Evolutionary conservation across 2,888 invertebrate species (phyloP).

Genomic region (Idaea straminata): DNA sequence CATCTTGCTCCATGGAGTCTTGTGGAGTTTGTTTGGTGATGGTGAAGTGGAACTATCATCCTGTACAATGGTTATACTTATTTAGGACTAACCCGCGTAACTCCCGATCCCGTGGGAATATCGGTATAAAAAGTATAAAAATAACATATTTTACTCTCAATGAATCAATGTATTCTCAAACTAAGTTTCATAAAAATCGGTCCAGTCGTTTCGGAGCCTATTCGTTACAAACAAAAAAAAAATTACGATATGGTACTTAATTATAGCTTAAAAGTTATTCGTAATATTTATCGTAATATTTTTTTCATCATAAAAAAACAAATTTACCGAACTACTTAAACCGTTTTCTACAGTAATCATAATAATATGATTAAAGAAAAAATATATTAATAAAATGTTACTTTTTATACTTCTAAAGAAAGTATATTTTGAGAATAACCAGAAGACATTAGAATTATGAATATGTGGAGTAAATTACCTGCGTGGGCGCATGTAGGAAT

Average conservation of each 20-base stretch:
- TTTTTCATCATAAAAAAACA: not conserved
- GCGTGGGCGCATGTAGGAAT: constrained; percentile 67
- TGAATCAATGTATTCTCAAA: too few relatives aligned
- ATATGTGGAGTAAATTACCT: constrained; percentile 39
- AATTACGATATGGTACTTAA: too few relatives aligned
- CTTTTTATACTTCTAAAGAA: not conserved
- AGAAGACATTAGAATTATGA: not conserved
- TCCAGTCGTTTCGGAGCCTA: too few relatives aligned
- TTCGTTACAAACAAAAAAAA: too few relatives aligned
- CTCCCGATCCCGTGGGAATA: too few relatives aligned
- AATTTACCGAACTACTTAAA: not conserved
- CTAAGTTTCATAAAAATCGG: too few relatives aligned
- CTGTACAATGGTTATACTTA: constrained; percentile 35
- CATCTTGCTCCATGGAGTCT: constrained; percentile 89
- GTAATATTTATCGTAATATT: not conserved
- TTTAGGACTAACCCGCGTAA: not conserved
- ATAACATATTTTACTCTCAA: too few relatives aligned
- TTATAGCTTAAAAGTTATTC: too few relatives aligned
- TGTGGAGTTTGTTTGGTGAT: constrained; percentile 78
- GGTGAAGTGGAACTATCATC: constrained; percentile 75
- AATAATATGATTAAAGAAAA: not conserved
- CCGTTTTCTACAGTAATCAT: not conserved
- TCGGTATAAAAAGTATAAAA: too few relatives aligned
- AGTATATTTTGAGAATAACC: not conserved
- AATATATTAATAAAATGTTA: not conserved